Conservation (phyloP, 2,797 vertebrate species). For the Paedocypris micromegethes region DNA sequence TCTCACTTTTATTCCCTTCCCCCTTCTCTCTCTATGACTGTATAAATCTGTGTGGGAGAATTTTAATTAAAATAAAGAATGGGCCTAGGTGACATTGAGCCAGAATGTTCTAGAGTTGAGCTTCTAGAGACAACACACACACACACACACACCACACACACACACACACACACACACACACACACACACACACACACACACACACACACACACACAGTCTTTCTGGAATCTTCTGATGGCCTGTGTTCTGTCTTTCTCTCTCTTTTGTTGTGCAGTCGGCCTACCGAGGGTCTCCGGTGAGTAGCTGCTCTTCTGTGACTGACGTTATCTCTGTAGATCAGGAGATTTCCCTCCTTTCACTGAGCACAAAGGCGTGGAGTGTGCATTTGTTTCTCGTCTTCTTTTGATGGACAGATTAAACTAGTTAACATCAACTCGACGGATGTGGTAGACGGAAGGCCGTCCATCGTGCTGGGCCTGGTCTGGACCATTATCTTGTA, state of each 20-base stretch:
- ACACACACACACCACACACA: too few relatives aligned
- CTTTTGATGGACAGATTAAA: constrained; percentile 78
- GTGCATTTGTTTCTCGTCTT: background rate
- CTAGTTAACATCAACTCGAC: constrained; percentile 98
- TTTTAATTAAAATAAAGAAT: too few relatives aligned
- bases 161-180: background rate
- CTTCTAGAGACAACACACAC: too few relatives aligned
- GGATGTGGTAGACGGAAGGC: constrained; percentile 92
- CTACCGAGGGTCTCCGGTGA: constrained; percentile 98
- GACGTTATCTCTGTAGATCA: constrained; percentile 34
- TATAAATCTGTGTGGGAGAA: too few relatives aligned
- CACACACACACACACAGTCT: background rate
- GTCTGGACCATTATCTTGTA: constrained; percentile 98
- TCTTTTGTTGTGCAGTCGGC: constrained; percentile 76
- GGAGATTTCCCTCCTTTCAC: background rate
- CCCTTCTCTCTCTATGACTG: too few relatives aligned
- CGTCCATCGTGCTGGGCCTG: constrained; percentile 91
- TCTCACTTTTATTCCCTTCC: too few relatives aligned
- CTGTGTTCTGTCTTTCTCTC: constrained; percentile 53
- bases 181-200: background rate
- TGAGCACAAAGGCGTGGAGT: too few relatives aligned
- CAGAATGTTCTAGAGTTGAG: background rate
- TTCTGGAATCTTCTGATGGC: constrained; percentile 44
- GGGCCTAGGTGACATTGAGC: too few relatives aligned
- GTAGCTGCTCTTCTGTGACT: constrained; percentile 60